Evolutionary conservation across 2,888 invertebrate species (phyloP), one percentile per base, ranked within the genome.

Genomic region (Athrips mouffetella): DNA sequence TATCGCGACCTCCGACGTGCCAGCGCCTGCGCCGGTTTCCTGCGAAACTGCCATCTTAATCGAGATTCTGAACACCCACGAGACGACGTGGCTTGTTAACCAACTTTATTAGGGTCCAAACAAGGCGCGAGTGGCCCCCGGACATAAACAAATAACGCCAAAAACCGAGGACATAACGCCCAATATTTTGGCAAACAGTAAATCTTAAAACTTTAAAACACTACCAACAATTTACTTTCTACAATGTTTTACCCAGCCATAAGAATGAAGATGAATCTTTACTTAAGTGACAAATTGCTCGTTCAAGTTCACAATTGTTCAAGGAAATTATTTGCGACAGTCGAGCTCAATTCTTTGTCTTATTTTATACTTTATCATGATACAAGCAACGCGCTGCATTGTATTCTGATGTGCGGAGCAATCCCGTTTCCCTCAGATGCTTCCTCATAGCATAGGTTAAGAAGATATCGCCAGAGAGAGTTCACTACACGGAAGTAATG

Each of bases 1-100:
- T 65, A 77, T 73, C 67, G 63, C 63, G 64, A 70, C 75, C 73
- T 75, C 69, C 67, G 68, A 67, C 73, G 76, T 76, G 76, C 75
- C 70, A 72, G n/a, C n/a, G n/a, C n/a, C n/a, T 73, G 72, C 71
- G 73, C 62, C 68, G 70, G 70, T 76, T 73, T 67, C 62, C 65
- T 60, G 66, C 70, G 62, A 76, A 76, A 64, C 61, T 62, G 64
- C 59, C 57, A 57, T 54, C 63, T 62, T 65, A 64, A 65, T 67
- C 63, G 68, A 71, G 69, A 69, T 67, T 68, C 63, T 68, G 54
- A 54, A 62, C 82, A 80, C 86, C 85, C 80, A 86, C 85, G 70
- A 59, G 59, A 56, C 55, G 65, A 77, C 82, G 74, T 80, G 81
- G 55, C 73, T 80, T 64, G 74, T 77, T 76, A 73, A 67, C 68